These are phyloP conservation scores for Brachionus rotundiformis DNA, from an alignment of 1,140 invertebrate genomes.

Conservation along the genomic window DNA sequence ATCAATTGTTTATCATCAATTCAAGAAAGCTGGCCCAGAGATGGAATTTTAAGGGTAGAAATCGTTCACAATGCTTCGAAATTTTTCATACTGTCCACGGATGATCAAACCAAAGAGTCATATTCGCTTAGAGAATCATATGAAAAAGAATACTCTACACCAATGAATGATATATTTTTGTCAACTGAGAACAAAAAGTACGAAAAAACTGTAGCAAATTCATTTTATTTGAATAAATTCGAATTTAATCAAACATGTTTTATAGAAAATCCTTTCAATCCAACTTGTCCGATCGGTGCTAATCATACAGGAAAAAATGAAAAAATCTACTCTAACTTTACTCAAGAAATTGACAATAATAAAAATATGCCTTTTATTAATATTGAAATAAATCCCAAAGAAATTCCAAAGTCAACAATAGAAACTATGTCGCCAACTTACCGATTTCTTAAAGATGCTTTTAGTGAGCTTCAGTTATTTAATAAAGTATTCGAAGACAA, in stretches of 20 bases:
- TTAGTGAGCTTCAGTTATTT: conserved; percentile 39
- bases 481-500: conserved; percentile 72
- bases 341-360: background rate
- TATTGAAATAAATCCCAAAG: background rate
- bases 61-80: conserved; percentile 73
- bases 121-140: conserved; percentile 63
- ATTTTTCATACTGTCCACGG: conserved; percentile 49
- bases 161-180: conserved; percentile 51
- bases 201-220: background rate
- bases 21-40: conserved; percentile 83
- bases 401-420: conserved; percentile 51
- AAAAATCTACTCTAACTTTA: background rate
- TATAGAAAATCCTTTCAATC: background rate
- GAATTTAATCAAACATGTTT: background rate
- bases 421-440: conserved; percentile 34
- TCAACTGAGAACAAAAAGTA: background rate
- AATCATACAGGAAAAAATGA: background rate
- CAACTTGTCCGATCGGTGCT: background rate
- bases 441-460: conserved; percentile 1
- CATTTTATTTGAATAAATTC: background rate
- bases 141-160: conserved; percentile 61
- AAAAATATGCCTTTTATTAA: background rate
- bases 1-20: conserved; percentile 89
- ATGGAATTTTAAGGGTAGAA: conserved; percentile 93
- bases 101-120: conserved; percentile 52